These are phyloP conservation scores for Meandrina meandrites DNA, from an alignment of 92 coral and sea anemone species.

Conservation along the genomic window DNA sequence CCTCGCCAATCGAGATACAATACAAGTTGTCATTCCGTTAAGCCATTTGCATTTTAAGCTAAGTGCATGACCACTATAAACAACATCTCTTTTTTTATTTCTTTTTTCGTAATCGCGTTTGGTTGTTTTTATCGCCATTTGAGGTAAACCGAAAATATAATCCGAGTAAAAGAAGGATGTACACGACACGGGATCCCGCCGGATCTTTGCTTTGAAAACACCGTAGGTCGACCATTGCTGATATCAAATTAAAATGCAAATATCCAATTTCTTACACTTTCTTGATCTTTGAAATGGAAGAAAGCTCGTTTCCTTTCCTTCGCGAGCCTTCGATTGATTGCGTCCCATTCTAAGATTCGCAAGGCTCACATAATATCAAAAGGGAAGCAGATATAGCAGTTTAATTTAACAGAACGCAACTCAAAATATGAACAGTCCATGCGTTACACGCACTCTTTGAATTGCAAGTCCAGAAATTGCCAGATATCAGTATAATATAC, in stretches of 20 bases:
- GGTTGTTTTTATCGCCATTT: background rate
- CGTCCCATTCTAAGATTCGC: background rate
- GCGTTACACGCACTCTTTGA: background rate
- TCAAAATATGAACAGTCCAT: background rate
- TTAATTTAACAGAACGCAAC: background rate
- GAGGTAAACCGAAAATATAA: background rate
- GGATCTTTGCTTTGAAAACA: background rate
- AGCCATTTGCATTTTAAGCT: too few species aligned
- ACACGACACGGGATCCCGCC: background rate
- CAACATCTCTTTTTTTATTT: too few species aligned
- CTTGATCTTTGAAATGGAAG: too few species aligned
- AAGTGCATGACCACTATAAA: too few species aligned
- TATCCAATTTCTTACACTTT: background rate
- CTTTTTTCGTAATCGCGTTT: background rate
- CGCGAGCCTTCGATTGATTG: too few species aligned
- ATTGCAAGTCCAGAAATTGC: background rate
- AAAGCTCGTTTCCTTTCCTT: background rate
- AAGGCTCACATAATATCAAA: background rate
- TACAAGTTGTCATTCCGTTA: background rate
- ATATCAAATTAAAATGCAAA: constrained; percentile 8
- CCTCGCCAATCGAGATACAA: background rate
- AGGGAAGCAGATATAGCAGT: background rate
- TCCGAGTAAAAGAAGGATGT: background rate
- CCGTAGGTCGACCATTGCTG: background rate
- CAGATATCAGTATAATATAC: background rate